These are phyloP conservation scores for Diadophis punctatus DNA, from an alignment of 2,113 vertebrate genomes.

Conservation along the genomic window DNA sequence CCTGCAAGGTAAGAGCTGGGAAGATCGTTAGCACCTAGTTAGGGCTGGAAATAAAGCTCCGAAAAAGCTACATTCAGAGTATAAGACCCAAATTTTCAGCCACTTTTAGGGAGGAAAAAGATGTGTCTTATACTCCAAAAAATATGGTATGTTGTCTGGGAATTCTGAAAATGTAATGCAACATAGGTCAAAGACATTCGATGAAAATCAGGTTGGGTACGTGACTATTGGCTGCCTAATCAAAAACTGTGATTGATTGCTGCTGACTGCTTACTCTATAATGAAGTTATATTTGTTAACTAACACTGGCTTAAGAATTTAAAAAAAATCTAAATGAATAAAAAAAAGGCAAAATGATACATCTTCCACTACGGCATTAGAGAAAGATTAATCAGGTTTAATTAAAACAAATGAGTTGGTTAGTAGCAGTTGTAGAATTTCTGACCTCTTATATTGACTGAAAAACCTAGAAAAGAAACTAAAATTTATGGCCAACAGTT, in stretches of 20 bases:
- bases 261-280: neutral
- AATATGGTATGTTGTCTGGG: neutral
- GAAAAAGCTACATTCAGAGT: no score
- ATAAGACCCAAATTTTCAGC: no score
- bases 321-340: neutral
- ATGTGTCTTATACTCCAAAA: no score
- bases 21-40: no score
- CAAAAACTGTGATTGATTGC: neutral
- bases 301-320: neutral
- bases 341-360: neutral
- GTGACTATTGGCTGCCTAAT: neutral
- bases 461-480: neutral
- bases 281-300: neutral
- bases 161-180: neutral
- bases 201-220: neutral
- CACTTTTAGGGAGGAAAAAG: no score
- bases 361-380: neutral
- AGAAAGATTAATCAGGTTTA: neutral
- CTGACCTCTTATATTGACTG: neutral
- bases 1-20: no score
- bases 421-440: neutral
- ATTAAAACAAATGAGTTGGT: neutral
- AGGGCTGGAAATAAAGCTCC: no score
- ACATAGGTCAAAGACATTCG: neutral
- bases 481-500: neutral